phyloP scores from a whole-genome alignment of 2,888 invertebrate species.

The Epistrophe grossulariae region DNA sequence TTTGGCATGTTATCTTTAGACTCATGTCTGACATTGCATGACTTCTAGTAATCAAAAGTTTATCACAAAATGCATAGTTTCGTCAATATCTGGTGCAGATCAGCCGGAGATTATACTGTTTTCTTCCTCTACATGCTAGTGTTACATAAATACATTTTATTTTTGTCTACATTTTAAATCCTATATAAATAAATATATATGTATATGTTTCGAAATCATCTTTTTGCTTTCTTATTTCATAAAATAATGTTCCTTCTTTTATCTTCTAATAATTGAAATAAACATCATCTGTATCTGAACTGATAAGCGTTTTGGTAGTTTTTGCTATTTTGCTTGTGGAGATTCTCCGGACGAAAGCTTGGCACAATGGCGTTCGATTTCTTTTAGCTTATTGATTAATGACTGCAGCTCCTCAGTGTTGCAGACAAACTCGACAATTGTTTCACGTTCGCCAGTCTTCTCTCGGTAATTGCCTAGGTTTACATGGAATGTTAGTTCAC shows the following conservation, averaged over 20 bases:
- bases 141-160: slow-evolving; percentile 56
- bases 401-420: slow-evolving; percentile 83
- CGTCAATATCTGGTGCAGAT: not conserved
- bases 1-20: not conserved
- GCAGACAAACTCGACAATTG: slow-evolving; percentile 82
- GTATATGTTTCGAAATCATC: slow-evolving; percentile 47
- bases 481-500: slow-evolving; percentile 81
- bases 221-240: slow-evolving; percentile 47
- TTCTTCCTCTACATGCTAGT: slow-evolving; percentile 55
- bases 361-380: slow-evolving; percentile 83
- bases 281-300: slow-evolving; percentile 38
- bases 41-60: not conserved
- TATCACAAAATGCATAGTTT: not conserved
- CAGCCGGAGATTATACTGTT: not conserved
- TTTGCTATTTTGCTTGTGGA: slow-evolving; percentile 58
- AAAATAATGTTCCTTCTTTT: slow-evolving; percentile 35
- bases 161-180: slow-evolving; percentile 41
- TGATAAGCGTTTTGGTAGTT: slow-evolving; percentile 27
- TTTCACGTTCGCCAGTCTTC: slow-evolving; percentile 80
- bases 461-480: slow-evolving; percentile 82
- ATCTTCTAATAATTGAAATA: slow-evolving; percentile 57
- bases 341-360: slow-evolving; percentile 77
- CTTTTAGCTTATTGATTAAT: slow-evolving; percentile 82
- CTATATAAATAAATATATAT: slow-evolving; percentile 58
- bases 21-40: too few relatives aligned